Evolutionary conservation across 35 echinoderm and acorn worm species (phyloP).

Genomic region (Ophiothrix spiculata): DNA sequence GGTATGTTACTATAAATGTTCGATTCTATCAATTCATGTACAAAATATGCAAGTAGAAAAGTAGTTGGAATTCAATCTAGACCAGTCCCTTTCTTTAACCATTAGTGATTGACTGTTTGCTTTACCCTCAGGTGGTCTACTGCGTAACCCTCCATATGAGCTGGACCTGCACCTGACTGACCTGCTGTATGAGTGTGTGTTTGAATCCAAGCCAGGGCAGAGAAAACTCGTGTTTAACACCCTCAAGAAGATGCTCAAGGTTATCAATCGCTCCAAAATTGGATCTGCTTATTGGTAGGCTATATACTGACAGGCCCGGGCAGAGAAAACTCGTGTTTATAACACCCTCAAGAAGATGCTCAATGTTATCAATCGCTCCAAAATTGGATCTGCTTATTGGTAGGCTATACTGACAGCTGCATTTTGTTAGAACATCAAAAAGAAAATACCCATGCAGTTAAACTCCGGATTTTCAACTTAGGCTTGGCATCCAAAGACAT

Average conservation of each 20-base stretch:
- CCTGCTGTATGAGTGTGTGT: conserved; percentile 52
- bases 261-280: neutral
- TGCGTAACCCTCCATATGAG: conserved; percentile 52
- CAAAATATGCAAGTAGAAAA: neutral
- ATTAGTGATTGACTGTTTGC: neutral
- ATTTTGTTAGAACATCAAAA: too few relatives aligned
- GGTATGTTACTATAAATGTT: neutral
- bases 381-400: too few relatives aligned
- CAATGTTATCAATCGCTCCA: too few relatives aligned
- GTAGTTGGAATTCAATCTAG: neutral
- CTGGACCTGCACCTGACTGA: conserved; percentile 30
- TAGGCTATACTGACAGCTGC: too few relatives aligned
- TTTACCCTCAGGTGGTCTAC: conserved; percentile 32
- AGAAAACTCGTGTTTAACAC: conserved; percentile 35
- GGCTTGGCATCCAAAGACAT: too few relatives aligned
- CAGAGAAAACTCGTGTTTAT: too few relatives aligned
- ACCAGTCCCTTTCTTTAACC: too few relatives aligned
- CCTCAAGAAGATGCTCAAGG: conserved; percentile 28
- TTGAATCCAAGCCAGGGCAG: conserved; percentile 32
- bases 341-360: too few relatives aligned
- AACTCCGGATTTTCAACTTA: too few relatives aligned
- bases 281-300: neutral
- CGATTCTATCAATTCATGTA: neutral
- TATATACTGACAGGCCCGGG: too few relatives aligned
- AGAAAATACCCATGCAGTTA: too few relatives aligned